Percentiles rank a stretch among this genome's conserved stretches.
These are phyloP conservation scores for Gastrophryne carolinensis DNA, from an alignment of 2,797 vertebrate species.

Conservation along the genomic window DNA sequence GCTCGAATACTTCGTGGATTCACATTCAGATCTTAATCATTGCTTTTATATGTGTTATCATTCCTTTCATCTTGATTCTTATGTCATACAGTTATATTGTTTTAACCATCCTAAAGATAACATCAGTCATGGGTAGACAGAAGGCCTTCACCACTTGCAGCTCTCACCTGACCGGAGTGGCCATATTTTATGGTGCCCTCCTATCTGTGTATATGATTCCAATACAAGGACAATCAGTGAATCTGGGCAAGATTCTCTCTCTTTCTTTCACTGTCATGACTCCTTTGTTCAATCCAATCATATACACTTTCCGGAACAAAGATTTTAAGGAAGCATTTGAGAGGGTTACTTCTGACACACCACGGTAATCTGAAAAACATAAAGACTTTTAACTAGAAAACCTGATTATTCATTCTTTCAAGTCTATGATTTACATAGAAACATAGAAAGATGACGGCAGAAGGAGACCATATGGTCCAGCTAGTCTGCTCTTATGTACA, in stretches of 20 bases:
- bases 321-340: neutral
- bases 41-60: neutral
- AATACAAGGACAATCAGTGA: neutral
- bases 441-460: too few relatives aligned
- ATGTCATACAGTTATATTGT: slow-evolving; percentile 49
- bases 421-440: too few relatives aligned
- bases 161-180: slow-evolving; percentile 52
- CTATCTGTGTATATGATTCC: slow-evolving; percentile 50
- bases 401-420: too few relatives aligned
- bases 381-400: too few relatives aligned
- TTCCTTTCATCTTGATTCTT: neutral
- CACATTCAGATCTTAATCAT: neutral
- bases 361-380: too few relatives aligned
- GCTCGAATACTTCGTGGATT: neutral
- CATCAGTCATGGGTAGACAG: slow-evolving; percentile 41
- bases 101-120: slow-evolving; percentile 48
- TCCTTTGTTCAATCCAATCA: slow-evolving; percentile 13
- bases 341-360: too few relatives aligned
- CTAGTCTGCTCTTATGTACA: too few relatives aligned
- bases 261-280: neutral
- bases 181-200: slow-evolving; percentile 53
- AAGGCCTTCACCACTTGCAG: slow-evolving; percentile 58
- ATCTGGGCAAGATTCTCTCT: neutral
- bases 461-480: too few relatives aligned
- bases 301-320: neutral